A percentile compares a stretch with the other conserved stretches of the same genome.
Conservation (phyloP, 2,888 invertebrate species). For the Noctua pronuba region DNA sequence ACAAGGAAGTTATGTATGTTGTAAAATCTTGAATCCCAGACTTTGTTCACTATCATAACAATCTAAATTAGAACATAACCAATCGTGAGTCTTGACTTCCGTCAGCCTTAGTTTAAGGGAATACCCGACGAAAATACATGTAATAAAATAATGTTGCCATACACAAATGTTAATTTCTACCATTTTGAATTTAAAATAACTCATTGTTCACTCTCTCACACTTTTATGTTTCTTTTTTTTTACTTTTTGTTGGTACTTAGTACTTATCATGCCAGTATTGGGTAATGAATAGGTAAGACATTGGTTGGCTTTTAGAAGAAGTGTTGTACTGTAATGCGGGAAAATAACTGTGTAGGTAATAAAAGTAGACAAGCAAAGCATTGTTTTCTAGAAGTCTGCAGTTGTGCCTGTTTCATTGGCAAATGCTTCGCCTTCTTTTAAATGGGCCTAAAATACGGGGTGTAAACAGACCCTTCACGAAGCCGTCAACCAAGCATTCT, state of each 20-base stretch:
- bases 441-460: no score
- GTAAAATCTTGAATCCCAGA: background rate
- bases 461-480: no score
- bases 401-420: background rate
- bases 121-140: background rate
- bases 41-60: background rate
- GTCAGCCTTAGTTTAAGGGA: background rate
- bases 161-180: constrained; percentile 23
- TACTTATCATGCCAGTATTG: background rate
- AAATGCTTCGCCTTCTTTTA: background rate
- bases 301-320: background rate
- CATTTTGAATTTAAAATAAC: background rate
- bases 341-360: no score
- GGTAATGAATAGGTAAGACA: background rate
- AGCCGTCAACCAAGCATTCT: no score
- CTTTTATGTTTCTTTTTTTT: no score
- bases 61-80: background rate
- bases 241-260: background rate
- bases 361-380: background rate
- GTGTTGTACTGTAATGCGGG: background rate
- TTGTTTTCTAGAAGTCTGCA: background rate
- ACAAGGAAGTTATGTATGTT: background rate
- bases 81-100: background rate
- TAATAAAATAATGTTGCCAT: constrained; percentile 22
- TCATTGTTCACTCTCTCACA: background rate